These are phyloP conservation scores for Echinometra lucunter DNA, from an alignment of 53 echinoderm and acorn worm genomes.

Conservation along the genomic window DNA sequence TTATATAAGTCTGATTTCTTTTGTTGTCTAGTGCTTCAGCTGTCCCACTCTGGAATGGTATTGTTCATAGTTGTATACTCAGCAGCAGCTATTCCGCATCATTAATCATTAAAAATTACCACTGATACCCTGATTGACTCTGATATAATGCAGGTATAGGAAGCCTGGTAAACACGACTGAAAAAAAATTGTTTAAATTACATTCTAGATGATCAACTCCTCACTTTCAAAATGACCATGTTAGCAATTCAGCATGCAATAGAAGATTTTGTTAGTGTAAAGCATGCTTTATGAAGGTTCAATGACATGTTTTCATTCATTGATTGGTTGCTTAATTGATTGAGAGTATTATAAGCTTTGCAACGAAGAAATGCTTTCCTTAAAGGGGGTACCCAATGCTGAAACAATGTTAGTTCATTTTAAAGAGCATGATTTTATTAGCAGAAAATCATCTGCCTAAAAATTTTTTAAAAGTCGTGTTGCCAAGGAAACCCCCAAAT, in stretches of 20 bases:
- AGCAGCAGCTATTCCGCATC: background rate
- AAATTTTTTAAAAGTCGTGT: no score
- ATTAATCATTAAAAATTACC: background rate
- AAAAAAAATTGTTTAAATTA: background rate
- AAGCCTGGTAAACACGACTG: background rate
- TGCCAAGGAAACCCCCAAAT: no score
- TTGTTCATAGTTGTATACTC: background rate
- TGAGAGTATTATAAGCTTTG: background rate
- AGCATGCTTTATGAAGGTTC: background rate
- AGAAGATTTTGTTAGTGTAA: background rate
- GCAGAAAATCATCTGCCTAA: no score
- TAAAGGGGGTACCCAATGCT: no score
- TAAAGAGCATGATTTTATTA: no score
- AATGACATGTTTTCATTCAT: background rate
- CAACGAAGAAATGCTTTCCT: background rate
- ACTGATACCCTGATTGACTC: background rate
- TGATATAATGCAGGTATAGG: background rate
- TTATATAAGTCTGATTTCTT: slow-evolving; percentile 19
- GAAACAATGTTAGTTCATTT: no score
- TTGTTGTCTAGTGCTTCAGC: slow-evolving; percentile 43
- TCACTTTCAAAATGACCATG: background rate
- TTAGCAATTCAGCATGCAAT: background rate
- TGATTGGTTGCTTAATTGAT: background rate
- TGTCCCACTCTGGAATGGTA: slow-evolving; percentile 26
- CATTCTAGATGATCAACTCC: background rate